These are phyloP conservation scores for Onychostruthus taczanowskii DNA, from an alignment of 2,113 vertebrate species.

Conservation along the genomic window DNA sequence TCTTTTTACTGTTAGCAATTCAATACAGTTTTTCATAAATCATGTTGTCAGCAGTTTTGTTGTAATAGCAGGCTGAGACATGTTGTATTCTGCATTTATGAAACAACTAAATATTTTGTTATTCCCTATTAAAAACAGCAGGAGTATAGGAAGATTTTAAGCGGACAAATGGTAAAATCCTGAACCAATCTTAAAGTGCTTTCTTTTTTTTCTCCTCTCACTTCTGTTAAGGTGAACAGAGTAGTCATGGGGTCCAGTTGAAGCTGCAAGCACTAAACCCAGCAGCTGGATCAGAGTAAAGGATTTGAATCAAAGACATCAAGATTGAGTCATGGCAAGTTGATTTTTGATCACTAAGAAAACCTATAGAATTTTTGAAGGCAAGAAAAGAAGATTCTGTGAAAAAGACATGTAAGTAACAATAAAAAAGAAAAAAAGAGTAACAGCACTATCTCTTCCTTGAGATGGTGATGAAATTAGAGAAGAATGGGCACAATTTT, in stretches of 20 bases:
- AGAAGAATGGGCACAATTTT: not conserved
- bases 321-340: not conserved
- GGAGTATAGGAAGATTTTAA: not conserved
- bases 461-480: not conserved
- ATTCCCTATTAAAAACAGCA: not conserved
- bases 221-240: not conserved
- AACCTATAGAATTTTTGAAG: not conserved
- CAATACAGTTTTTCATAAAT: not conserved
- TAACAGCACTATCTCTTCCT: not conserved
- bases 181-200: not conserved
- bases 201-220: not conserved
- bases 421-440: not conserved
- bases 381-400: not conserved
- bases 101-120: not conserved
- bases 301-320: not conserved
- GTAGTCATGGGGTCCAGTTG: not conserved
- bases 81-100: not conserved
- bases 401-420: not conserved
- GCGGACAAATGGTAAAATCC: not conserved
- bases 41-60: not conserved
- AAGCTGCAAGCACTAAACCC: not conserved
- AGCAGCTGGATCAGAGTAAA: not conserved
- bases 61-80: not conserved
- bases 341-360: not conserved
- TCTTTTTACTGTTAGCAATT: not conserved